Evolutionary conservation across 2,113 vertebrate genomes (phyloP), one percentile per base, ranked within the genome.

Genomic region (Lepisosteus oculatus): DNA sequence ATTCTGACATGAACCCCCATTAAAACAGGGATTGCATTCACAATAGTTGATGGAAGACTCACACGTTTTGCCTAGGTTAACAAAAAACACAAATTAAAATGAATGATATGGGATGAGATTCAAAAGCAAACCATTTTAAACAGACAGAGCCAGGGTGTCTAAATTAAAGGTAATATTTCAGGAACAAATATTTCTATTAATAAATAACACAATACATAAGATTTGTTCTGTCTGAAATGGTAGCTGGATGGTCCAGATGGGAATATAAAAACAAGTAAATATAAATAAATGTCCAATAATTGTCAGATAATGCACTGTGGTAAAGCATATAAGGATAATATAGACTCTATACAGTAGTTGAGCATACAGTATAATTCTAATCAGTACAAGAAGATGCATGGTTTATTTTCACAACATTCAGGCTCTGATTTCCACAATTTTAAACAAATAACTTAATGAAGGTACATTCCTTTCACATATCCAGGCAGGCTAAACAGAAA

Each of bases 1-100:
- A 11, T 94, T 99, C 76, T 96, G 96, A 87, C 97, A 99, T 86
- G 97, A 97, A 0, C 95, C 97, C 43, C 96, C 95, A 68, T 99
- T 97, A 89, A 99, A 99, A 87, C 97, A 99, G 7, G 97, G 97
- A 84, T 95, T 98, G 88, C 96, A 98, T 79, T 96, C 96, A 86
- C 97, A 99, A 89, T 99, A 93, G 88, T 99, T 95, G 92, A 99
- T 92, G 74, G 95, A 81, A 78, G 95, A 95, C 73, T 97, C 97
- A 59, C 97, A 99, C 0, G 85, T 92, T 93, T 93, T 96, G 65
- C 97, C 97, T 99, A 91, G 86, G 86, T 90, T 92, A 85, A 93
- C 87, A 91, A 83, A 89, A 93, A 83, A 90, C 85, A 91, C 86
- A 87, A 85, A 90, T 87, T 79, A 88, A 88, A 91, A 91, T 81